These are phyloP conservation scores for Tortricodes alternella DNA, from an alignment of 2,888 invertebrate genomes.

Conservation along the genomic window DNA sequence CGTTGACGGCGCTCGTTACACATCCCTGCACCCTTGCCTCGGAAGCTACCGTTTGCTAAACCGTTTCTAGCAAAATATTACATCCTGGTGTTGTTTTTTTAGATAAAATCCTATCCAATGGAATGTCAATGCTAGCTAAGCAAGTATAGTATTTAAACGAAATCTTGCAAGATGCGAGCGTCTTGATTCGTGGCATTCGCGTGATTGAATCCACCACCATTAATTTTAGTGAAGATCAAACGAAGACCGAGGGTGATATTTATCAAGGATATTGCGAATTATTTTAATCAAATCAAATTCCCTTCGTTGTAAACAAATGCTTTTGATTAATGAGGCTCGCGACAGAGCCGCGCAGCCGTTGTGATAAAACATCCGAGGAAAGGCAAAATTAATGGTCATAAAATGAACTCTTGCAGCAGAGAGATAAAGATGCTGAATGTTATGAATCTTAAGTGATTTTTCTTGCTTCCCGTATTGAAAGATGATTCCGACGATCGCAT, in stretches of 20 bases:
- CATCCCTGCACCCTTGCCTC: slow-evolving; percentile 66
- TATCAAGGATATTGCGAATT: slow-evolving; percentile 83
- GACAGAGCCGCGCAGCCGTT: slow-evolving; percentile 79
- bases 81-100: too few species aligned
- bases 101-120: too few species aligned
- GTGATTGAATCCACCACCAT: slow-evolving; percentile 82
- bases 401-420: slow-evolving; percentile 82
- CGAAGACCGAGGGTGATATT: slow-evolving; percentile 82
- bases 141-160: too few species aligned
- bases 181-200: slow-evolving; percentile 53
- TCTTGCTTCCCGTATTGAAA: slow-evolving; percentile 71
- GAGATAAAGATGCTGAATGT: slow-evolving; percentile 81
- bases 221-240: slow-evolving; percentile 81
- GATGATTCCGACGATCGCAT: slow-evolving; percentile 72
- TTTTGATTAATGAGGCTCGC: slow-evolving; percentile 83
- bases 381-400: slow-evolving; percentile 82
- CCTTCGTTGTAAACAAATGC: slow-evolving; percentile 83
- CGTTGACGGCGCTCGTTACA: slow-evolving; percentile 78
- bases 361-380: slow-evolving; percentile 81
- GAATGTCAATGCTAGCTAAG: too few species aligned
- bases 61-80: not conserved
- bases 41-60: slow-evolving; percentile 64
- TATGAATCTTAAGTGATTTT: slow-evolving; percentile 79
- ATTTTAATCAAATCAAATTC: slow-evolving; percentile 84
- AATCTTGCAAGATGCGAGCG: slow-evolving; percentile 10